Evolutionary conservation across 2,113 vertebrate species (phyloP).

Genomic region (Corvus hawaiiensis): DNA sequence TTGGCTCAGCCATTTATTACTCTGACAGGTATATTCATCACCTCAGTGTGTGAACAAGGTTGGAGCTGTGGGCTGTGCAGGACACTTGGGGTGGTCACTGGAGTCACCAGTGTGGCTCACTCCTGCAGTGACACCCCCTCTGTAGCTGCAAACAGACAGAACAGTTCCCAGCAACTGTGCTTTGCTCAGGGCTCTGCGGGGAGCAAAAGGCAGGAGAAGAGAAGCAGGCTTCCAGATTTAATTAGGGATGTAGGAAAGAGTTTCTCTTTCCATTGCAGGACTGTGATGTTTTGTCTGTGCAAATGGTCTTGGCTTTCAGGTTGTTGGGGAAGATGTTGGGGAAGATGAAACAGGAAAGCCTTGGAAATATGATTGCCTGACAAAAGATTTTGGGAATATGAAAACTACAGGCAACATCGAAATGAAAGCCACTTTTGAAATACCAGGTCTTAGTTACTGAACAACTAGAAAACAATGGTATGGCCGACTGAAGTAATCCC

Average conservation of each 20-base stretch:
- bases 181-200: background rate
- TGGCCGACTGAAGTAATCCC: too few species aligned
- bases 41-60: background rate
- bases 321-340: too few species aligned
- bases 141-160: background rate
- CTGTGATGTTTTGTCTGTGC: background rate
- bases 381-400: too few species aligned
- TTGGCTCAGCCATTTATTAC: background rate
- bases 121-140: background rate
- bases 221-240: background rate
- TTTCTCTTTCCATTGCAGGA: background rate
- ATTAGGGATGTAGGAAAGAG: background rate
- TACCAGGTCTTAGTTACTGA: too few species aligned
- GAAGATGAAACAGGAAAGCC: too few species aligned
- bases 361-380: too few species aligned
- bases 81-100: background rate
- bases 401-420: too few species aligned
- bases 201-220: background rate
- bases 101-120: background rate
- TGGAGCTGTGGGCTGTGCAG: background rate
- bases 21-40: conserved; percentile 43
- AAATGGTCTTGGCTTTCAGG: background rate
- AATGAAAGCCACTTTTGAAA: too few species aligned
- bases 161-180: background rate
- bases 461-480: too few species aligned